These are phyloP conservation scores for Drosophila multiciliata DNA, from an alignment of 2,888 invertebrate species.

Conservation along the genomic window DNA sequence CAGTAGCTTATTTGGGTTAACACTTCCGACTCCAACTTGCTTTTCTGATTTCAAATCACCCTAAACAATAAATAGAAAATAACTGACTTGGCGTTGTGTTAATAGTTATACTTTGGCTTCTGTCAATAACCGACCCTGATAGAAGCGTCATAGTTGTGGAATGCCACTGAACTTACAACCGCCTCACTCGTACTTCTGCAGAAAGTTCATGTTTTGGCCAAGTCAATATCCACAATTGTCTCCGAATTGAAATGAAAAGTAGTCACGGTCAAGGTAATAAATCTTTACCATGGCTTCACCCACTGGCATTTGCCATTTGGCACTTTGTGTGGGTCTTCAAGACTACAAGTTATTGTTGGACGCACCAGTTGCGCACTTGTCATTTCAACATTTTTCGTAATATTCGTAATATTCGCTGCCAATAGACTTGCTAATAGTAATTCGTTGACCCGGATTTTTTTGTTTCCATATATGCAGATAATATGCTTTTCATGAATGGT, in stretches of 20 bases:
- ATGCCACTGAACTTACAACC: conserved; percentile 9
- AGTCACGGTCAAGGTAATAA: conserved; percentile 55
- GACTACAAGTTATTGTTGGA: conserved; percentile 15
- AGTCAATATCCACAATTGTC: conserved; percentile 9
- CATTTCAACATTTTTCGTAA: conserved; percentile 8
- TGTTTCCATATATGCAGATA: neutral
- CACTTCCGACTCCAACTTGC: neutral
- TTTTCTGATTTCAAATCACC: neutral
- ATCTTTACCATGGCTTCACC: conserved; percentile 21
- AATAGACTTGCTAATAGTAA: conserved; percentile 3
- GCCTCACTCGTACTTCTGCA: conserved; percentile 4
- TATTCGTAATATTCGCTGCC: conserved; percentile 7
- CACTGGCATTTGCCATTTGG: conserved; percentile 13
- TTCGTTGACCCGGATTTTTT: conserved; percentile 28
- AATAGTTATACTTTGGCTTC: neutral
- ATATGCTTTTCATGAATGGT: neutral
- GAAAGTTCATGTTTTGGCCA: conserved; percentile 16
- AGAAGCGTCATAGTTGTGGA: neutral
- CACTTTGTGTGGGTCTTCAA: conserved; percentile 40
- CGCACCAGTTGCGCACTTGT: conserved; percentile 20
- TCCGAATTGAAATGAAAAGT: conserved; percentile 10
- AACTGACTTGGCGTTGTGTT: neutral
- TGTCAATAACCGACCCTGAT: conserved; percentile 1
- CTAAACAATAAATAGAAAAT: neutral
- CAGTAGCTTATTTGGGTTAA: neutral